Base-by-base conservation (phyloP, 2,113 vertebrate species). In the Stegostoma tigrinum region DNA sequence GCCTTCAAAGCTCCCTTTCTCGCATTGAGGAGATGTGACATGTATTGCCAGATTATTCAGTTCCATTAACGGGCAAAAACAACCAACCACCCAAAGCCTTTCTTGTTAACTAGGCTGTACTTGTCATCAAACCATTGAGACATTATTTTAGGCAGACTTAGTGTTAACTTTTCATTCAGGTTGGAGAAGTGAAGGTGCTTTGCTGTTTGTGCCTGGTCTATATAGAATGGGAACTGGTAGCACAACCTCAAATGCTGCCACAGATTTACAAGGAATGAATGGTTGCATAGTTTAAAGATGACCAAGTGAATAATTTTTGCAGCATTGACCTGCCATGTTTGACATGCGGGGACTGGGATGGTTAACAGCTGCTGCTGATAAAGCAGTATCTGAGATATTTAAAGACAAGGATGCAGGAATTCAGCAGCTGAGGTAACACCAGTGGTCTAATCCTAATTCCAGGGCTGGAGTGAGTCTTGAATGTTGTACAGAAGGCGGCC, bases 311-410 rank as follows among this genome's bases (percentile, higher is more conserved):
- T 75, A 45, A 52, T 45, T 52, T 45, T 68, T 95, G 23, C 94
- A 72, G 8, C 48, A 21, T 19, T 75, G 94, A 70, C 68, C 27
- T 34, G 30, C 42, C 67, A 42, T 72, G 66, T 95, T 95, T 45
- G 67, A 70, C 42, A 27, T 72, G 45, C 94, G 52, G 12, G 94
- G 94, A 48, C 67, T 19, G 68, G 45, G 94, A 48, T 95, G 68
- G 14, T 75, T 52, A 30, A 30, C 94, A 72, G 68, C 68, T 72
- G 94, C 72, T 48, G 94, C 94, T 95, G 94, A 95, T 27, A 70
- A 42, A 70, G 94, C 94, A 95, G 24, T 95, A 95, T 30, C 67
- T 48, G 67, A 17, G 67, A 52, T 95, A 95, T 95, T 95, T 95
- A 72, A 95, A 95, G 94, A 34, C 67, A 66, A 48, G 42, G 67